These are phyloP conservation scores for Oryzias sinensis DNA, from an alignment of 2,797 vertebrate genomes.

Conservation along the genomic window DNA sequence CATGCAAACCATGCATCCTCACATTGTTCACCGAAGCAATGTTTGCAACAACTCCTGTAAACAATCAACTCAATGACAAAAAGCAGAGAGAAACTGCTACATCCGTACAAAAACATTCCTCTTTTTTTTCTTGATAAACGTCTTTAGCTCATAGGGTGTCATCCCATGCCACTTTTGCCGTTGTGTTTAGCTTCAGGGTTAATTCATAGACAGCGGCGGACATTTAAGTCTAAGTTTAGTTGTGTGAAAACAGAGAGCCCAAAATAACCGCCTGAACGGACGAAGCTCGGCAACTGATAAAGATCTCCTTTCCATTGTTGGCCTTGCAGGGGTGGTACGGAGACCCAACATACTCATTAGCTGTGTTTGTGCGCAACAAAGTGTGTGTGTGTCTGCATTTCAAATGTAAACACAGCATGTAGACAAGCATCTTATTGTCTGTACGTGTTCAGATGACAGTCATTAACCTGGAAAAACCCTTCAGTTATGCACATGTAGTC, in stretches of 20 bases:
- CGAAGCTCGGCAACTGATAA: conserved; percentile 58
- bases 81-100: conserved; percentile 30
- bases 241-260: conserved; percentile 53
- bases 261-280: conserved; percentile 63
- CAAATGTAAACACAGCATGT: conserved; percentile 24
- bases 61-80: conserved; percentile 59
- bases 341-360: conserved; percentile 51
- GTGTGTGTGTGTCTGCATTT: conserved; percentile 7
- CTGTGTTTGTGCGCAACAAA: conserved; percentile 25
- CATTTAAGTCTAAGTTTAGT: conserved; percentile 58
- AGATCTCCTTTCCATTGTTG: conserved; percentile 72
- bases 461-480: conserved; percentile 31
- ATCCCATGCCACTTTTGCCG: conserved; percentile 13
- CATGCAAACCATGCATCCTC: conserved; percentile 64
- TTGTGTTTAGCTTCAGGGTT: conserved; percentile 26
- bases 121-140: neutral
- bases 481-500: conserved; percentile 27
- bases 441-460: conserved; percentile 16
- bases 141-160: neutral
- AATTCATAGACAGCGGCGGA: conserved; percentile 36
- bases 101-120: neutral
- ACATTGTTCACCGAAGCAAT: conserved; percentile 65
- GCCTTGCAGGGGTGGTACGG: conserved; percentile 46
- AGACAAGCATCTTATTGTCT: conserved; percentile 16
- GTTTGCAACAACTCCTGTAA: conserved; percentile 45